Base-by-base conservation (phyloP, 2,113 vertebrate species). In the Hirundichthys speculiger region DNA sequence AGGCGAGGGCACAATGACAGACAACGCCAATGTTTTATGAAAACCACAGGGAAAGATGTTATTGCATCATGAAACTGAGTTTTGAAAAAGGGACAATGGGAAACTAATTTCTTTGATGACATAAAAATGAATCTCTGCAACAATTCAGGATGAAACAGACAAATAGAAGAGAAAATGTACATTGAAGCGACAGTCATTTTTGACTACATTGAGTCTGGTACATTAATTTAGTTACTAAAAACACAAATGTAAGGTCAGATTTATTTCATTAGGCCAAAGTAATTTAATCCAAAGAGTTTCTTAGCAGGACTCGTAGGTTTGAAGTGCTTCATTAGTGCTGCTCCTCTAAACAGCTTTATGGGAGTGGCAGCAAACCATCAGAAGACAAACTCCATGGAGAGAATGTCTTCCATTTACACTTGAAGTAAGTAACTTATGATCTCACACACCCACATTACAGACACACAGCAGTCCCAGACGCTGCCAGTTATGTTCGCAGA, bases 401-500 rank as follows among this genome's bases (percentile, higher is more conserved):
- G 63, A 63, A n/a, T 11, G 16, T 63, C 61, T 61, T 69, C 49
- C 58, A 75, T 69, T 73, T 73, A 41, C 65, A 12, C 47, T 70
- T 60, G 9, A 34, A 34, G 30, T 63, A 56, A 73, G 62, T 51
- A 82, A 73, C 19, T 68, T 47, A 47, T 20, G 48, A 39, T 67
- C 64, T 25, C 76, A 46, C 19, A 25, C 5, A 27, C 21, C 16
- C 19, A 48, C 52, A 55, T 69, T 73, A 69, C 13, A 65, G 40
- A 77, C 45, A 73, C 41, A 43, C 13, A 41, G n/a, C 56, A 55
- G 20, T 42, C 56, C 34, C 25, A 49, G 56, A 42, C 65, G 60
- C 56, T 73, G 64, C 87, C 79, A 86, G 76, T 69, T 67, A 22
- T 47, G 74, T 86, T 78, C 76, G 75, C 69, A 75, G 75, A 73